Base-by-base conservation (phyloP, 2,888 invertebrate species). In the Caenorhabditis sp. region DNA sequence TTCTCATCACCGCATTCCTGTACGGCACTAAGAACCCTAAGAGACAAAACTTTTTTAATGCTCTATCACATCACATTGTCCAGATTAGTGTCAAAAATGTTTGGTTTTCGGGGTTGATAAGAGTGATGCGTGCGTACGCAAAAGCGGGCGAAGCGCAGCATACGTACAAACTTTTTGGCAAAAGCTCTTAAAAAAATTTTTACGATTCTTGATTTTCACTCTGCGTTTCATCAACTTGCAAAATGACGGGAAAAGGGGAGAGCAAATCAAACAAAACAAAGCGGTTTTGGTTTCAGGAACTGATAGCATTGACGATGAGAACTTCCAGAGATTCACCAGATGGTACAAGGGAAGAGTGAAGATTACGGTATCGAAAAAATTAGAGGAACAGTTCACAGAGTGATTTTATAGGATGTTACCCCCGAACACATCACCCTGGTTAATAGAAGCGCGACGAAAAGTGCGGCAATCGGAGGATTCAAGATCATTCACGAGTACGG, bases 311-410 rank as follows among this genome's bases (percentile, higher is more conserved):
- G 75, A 75, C 37, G 62, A 68, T 24, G 75, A 75, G 37, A 68
- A 75, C 59, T 62, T 75, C 62, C 75, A 75, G 39, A 62, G 70
- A 58, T 70, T 62, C 70, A 75, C 75, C 5, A 62, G 76, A 65
- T 76, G 76, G 76, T 76, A 71, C 59, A 76, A 76, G 43, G 71
- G 76, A 39, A 39, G 71, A 59, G 71, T 76, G 35, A 76, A 71
- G 76, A 76, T 76, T 46, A 37, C 52, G 48, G 70, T 70, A 46
- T 13, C n/a, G n/a, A n/a, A n/a, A n/a, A n/a, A n/a, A 37, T 37
- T 13, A 37, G 37, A 3, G 6, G n/a, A 37, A n/a, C n/a, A n/a
- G n/a, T n/a, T n/a, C 37, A 9, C n/a, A 9, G 13, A 37, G 8
- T 37, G 6, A 17, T 13, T 27, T 62, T 71, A n/a, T 15, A 71